Evolutionary conservation across 2,113 vertebrate species (phyloP), one percentile per base, ranked within the genome.

Genomic region (Rhegmatorhina hoffmannsi): DNA sequence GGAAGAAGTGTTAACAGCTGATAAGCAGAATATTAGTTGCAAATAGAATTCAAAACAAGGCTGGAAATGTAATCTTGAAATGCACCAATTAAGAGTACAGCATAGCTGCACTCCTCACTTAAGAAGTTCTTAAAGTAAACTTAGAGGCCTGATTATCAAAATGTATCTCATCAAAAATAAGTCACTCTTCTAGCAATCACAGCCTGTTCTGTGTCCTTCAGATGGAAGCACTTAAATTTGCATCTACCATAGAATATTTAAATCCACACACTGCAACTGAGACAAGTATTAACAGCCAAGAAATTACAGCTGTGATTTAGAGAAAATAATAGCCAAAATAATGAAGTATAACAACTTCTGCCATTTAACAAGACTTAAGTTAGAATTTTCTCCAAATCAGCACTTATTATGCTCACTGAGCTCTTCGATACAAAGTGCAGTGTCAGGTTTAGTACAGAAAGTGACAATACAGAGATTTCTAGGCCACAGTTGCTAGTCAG

Each of bases 381-480:
- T 70, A 76, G 47, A 47, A 66, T 62, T 77, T 93, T 86, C 92
- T 94, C 63, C 59, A 56, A 83, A 95, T 92, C 84, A 94, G 78
- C 62, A 89, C 50, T 87, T 93, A 85, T 13, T 92, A 28, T 58
- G 84, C 79, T 93, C 92, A 59, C 59, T 83, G 70, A 92, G 62
- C 97, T 97, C 98, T 97, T 98, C 96, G 73, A 97, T 94, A 97
- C 73, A 97, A 98, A 97, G 92, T 97, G 98, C 97, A 82, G 96
- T 63, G 96, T 98, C 97, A 98, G 97, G 98, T 98, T 98, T 97
- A 98, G 91, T 96, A 97, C 95, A 96, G 97, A 98, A 98, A 98
- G 97, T 98, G 96, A 98, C 97, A 98, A 98, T 98, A 98, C 98
- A 98, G 98, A 96, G 92, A 95, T 96, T 97, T 96, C 95, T 96